These are phyloP conservation scores for Leptonema lineaticorne DNA, from an alignment of 1,140 invertebrate genomes.

Conservation along the genomic window DNA sequence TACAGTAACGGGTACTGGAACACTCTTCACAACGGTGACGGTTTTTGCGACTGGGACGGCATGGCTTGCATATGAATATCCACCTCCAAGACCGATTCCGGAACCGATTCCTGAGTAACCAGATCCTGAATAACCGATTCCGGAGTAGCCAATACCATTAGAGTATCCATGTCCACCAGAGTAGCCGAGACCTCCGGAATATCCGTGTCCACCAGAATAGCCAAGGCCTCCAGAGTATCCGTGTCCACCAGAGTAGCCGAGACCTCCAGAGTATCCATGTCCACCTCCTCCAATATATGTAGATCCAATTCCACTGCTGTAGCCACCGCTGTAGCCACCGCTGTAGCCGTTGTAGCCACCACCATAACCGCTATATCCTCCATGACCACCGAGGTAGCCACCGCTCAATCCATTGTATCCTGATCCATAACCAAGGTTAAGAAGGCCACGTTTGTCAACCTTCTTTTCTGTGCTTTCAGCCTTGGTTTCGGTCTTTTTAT, in stretches of 20 bases:
- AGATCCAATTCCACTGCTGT: slow-evolving; percentile 42
- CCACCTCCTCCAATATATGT: neutral
- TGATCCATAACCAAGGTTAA: slow-evolving; percentile 61
- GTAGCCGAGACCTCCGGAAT: slow-evolving; percentile 38
- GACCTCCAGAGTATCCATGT: neutral
- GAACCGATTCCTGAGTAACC: no score
- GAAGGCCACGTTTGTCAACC: slow-evolving; percentile 62
- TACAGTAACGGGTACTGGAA: slow-evolving; percentile 64
- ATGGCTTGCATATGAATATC: slow-evolving; percentile 16
- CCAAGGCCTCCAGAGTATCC: neutral
- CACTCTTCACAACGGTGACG: slow-evolving; percentile 70
- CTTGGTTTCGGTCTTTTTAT: slow-evolving; percentile 62
- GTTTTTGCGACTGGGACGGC: slow-evolving; percentile 58
- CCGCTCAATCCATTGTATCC: slow-evolving; percentile 59
- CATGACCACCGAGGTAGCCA: slow-evolving; percentile 70
- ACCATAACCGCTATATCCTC: slow-evolving; percentile 44
- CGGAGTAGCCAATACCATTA: neutral
- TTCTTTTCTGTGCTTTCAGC: slow-evolving; percentile 59
- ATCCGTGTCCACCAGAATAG: slow-evolving; percentile 41
- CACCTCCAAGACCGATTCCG: slow-evolving; percentile 1
- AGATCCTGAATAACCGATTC: neutral
- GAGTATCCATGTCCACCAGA: neutral
- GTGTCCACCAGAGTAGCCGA: neutral
- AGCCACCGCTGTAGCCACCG: slow-evolving; percentile 32
- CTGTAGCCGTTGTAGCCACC: neutral